Conservation (phyloP, 2,113 vertebrate genomes). For the Muntiacus reevesi region DNA sequence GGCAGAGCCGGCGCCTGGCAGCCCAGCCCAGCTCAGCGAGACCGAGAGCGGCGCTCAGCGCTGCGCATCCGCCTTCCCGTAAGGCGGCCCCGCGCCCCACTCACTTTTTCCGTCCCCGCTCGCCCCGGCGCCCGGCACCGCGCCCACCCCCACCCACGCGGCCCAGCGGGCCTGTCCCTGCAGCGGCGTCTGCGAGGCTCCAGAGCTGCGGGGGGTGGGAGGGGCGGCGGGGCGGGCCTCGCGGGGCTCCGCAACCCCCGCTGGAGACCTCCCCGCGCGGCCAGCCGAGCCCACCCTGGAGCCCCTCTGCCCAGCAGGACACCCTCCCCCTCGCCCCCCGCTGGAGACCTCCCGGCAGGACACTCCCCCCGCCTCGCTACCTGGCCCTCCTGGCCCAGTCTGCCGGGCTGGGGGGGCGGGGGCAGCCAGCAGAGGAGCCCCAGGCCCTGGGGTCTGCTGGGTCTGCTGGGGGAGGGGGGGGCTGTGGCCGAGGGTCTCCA, state of each 20-base stretch:
- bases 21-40: background rate
- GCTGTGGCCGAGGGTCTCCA: background rate
- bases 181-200: accelerated
- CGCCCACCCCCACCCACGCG: background rate
- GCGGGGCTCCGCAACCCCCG: background rate
- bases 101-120: slow-evolving; percentile 46
- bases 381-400: background rate
- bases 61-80: slow-evolving; percentile 48
- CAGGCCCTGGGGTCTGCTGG: background rate
- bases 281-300: background rate
- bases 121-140: background rate
- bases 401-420: background rate
- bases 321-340: too few species aligned
- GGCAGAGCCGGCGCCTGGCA: background rate
- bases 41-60: slow-evolving; percentile 12
- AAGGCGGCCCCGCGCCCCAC: background rate
- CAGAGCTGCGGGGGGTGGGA: accelerated
- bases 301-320: background rate
- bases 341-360: background rate
- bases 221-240: too few species aligned
- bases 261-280: background rate
- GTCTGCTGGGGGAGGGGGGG: background rate
- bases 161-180: background rate
- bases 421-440: background rate
- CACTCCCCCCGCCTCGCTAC: too few species aligned